A percentile compares a stretch with the other conserved stretches of the same genome.
phyloP scores from a whole-genome alignment of 2,113 vertebrate species.

The Paratilapia polleni region DNA sequence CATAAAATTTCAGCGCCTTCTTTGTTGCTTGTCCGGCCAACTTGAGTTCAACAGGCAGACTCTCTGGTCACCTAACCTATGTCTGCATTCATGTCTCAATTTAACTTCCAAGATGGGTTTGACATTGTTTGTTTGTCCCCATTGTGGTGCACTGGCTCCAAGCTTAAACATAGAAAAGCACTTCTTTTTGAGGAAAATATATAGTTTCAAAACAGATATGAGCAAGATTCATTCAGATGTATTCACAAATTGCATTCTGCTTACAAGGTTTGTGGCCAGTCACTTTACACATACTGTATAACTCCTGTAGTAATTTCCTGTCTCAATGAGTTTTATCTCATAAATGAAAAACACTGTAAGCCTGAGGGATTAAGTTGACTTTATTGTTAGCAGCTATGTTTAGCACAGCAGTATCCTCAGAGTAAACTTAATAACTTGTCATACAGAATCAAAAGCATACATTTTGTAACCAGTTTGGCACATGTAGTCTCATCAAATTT shows the following conservation, averaged over 20 bases:
- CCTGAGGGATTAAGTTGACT: neutral
- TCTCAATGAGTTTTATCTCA: neutral
- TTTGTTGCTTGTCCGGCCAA: neutral
- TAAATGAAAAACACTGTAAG: neutral
- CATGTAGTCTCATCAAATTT: too few species aligned
- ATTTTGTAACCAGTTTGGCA: too few species aligned
- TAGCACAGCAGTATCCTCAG: neutral
- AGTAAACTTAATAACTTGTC: too few species aligned
- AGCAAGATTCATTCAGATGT: neutral
- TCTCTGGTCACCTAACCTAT: neutral
- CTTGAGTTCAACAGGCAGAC: neutral
- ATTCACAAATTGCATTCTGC: neutral
- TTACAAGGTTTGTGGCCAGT: neutral
- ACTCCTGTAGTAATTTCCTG: neutral
- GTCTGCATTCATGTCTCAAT: neutral
- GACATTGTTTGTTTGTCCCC: neutral
- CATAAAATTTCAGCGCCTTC: neutral
- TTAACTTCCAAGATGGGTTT: neutral
- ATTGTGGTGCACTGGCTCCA: neutral
- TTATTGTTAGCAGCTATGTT: neutral
- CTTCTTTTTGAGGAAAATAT: neutral
- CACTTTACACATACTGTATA: neutral
- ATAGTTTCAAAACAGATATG: neutral
- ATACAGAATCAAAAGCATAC: too few species aligned
- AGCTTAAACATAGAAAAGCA: neutral